Percentiles rank a stretch among this genome's conserved stretches.
Evolutionary conservation across 2,113 vertebrate genomes (phyloP).

Genomic region (Meleagris gallopavo): DNA sequence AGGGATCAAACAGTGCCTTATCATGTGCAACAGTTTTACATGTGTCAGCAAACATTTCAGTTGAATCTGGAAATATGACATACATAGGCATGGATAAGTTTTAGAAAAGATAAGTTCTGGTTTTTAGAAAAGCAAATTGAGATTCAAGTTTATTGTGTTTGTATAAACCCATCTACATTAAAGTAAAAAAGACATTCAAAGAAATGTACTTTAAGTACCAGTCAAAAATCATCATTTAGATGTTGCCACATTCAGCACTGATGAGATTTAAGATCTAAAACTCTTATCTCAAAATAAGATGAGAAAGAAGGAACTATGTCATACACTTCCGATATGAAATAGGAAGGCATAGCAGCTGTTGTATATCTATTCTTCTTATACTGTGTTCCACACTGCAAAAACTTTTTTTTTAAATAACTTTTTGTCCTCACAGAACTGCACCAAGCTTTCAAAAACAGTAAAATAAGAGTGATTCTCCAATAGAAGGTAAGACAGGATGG

Average conservation of each 20-base stretch:
- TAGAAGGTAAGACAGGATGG: background rate
- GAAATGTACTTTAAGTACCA: background rate
- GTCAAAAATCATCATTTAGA: background rate
- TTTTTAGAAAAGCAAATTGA: background rate
- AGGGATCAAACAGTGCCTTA: background rate
- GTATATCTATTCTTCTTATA: background rate
- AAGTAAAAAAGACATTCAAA: background rate
- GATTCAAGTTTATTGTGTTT: background rate
- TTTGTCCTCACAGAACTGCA: background rate
- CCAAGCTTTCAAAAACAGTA: background rate
- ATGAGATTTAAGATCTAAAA: background rate
- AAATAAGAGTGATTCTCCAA: background rate
- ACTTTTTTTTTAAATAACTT: background rate
- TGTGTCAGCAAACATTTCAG: background rate
- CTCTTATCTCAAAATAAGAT: background rate
- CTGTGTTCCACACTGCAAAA: background rate
- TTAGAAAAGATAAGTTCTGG: background rate
- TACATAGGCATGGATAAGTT: background rate
- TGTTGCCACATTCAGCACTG: background rate
- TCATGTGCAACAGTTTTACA: background rate
- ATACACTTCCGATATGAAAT: background rate
- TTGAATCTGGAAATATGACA: background rate
- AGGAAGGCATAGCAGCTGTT: background rate
- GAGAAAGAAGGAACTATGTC: background rate
- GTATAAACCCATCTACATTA: background rate